A percentile compares a stretch with the other conserved stretches of the same genome.
phyloP scores from a whole-genome alignment of 2,797 vertebrate genomes.

The Lutjanus argentimaculatus region DNA sequence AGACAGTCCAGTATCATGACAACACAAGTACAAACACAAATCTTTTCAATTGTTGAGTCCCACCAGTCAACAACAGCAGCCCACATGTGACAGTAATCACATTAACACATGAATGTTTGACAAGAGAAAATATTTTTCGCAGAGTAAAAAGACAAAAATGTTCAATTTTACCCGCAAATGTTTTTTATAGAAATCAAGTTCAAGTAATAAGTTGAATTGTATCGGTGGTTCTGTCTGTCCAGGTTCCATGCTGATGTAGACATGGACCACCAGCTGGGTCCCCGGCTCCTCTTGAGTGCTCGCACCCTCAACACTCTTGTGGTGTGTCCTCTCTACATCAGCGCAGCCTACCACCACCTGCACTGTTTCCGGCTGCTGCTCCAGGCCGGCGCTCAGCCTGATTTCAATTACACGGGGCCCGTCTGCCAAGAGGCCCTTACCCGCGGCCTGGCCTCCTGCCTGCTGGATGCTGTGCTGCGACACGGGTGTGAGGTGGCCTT shows the following conservation, averaged over 20 bases:
- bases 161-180: too few species aligned
- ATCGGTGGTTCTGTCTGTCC: slow-evolving; percentile 14
- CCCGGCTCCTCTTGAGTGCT: slow-evolving; percentile 84
- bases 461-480: slow-evolving; percentile 93
- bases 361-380: slow-evolving; percentile 92
- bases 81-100: background rate
- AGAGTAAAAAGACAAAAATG: background rate
- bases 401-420: slow-evolving; percentile 93
- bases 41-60: background rate
- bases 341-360: slow-evolving; percentile 94
- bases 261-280: slow-evolving; percentile 90
- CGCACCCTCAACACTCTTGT: slow-evolving; percentile 92
- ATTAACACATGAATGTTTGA: too few species aligned
- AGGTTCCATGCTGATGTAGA: slow-evolving; percentile 95
- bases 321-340: slow-evolving; percentile 95
- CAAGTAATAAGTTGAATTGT: background rate
- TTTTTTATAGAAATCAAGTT: too few species aligned
- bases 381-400: slow-evolving; percentile 92
- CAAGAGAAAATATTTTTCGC: too few species aligned
- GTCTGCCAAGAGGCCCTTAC: slow-evolving; percentile 89
- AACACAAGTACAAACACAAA: background rate
- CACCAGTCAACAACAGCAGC: slow-evolving; percentile 5
- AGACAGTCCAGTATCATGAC: too few species aligned
- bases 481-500: slow-evolving; percentile 93
- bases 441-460: slow-evolving; percentile 90